Percentiles rank a stretch among this genome's conserved stretches.
Evolutionary conservation across 1,140 invertebrate species (phyloP).

Genomic region (Brachionus angularis): DNA sequence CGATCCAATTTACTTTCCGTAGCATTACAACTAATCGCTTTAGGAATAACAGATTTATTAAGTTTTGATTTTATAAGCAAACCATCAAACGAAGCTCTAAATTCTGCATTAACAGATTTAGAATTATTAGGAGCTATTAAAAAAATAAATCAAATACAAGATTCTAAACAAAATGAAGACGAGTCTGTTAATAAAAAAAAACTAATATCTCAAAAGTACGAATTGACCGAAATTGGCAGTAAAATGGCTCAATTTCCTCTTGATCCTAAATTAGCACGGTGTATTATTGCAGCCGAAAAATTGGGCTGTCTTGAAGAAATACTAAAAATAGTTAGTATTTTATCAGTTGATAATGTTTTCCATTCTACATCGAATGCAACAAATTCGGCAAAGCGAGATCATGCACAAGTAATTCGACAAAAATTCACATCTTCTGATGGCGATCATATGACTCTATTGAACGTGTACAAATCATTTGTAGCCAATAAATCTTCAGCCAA

Average conservation of each 20-base stretch:
- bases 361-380: conserved; percentile 6
- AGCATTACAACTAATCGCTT: conserved; percentile 74
- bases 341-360: conserved; percentile 44
- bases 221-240: conserved; percentile 30
- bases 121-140: conserved; percentile 71
- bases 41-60: conserved; percentile 71
- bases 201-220: background rate
- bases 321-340: conserved; percentile 59
- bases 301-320: conserved; percentile 35
- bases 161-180: background rate
- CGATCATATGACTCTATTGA: conserved; percentile 85
- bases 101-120: conserved; percentile 64
- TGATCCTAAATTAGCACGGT: conserved; percentile 36
- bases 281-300: conserved; percentile 16
- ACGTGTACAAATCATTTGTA: conserved; percentile 76
- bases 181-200: background rate
- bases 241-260: conserved; percentile 39
- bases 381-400: conserved; percentile 58
- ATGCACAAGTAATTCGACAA: conserved; percentile 63
- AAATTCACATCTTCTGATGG: conserved; percentile 82
- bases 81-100: conserved; percentile 65
- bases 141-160: conserved; percentile 55
- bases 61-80: conserved; percentile 87
- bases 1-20: conserved; percentile 70
- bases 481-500: conserved; percentile 62